These are phyloP conservation scores for Sinella curviseta DNA, from an alignment of 1,140 invertebrate genomes.

Conservation along the genomic window DNA sequence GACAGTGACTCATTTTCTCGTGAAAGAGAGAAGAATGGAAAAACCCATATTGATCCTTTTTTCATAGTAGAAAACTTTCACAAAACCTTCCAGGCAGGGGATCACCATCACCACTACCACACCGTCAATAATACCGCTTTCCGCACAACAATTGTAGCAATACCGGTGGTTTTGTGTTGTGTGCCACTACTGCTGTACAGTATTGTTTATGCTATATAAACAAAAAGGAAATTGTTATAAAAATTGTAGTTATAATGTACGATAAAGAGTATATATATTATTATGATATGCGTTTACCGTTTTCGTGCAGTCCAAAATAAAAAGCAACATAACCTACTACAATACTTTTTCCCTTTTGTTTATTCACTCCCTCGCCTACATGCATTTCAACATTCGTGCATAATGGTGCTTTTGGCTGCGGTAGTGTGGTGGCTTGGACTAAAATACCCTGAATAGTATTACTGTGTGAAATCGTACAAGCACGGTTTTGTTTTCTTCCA, in stretches of 20 bases:
- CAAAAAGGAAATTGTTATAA: not conserved
- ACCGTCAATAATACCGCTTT: not conserved
- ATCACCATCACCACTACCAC: not conserved
- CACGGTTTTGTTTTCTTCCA: no score
- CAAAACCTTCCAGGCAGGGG: constrained; percentile 8
- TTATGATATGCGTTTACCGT: not conserved
- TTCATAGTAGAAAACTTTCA: constrained; percentile 4
- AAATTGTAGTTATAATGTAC: no score
- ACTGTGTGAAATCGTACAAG: no score
- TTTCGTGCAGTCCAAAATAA: not conserved
- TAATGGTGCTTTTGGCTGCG: no score
- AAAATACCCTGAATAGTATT: no score
- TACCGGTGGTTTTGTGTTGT: not conserved
- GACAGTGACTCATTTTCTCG: constrained; percentile 15
- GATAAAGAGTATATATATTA: no score
- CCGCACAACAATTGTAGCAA: not conserved
- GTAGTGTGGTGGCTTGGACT: no score
- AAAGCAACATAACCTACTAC: not conserved
- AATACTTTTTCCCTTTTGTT: not conserved
- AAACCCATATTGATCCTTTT: constrained; percentile 26
- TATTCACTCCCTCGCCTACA: not conserved
- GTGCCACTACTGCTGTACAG: not conserved
- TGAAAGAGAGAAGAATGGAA: constrained; percentile 13
- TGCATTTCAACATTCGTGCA: no score
- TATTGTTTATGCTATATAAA: not conserved